Percentiles rank a stretch among this genome's conserved stretches.
Evolutionary conservation across 2,888 invertebrate species (phyloP).

Genomic region (Siphonodentalium dalli): DNA sequence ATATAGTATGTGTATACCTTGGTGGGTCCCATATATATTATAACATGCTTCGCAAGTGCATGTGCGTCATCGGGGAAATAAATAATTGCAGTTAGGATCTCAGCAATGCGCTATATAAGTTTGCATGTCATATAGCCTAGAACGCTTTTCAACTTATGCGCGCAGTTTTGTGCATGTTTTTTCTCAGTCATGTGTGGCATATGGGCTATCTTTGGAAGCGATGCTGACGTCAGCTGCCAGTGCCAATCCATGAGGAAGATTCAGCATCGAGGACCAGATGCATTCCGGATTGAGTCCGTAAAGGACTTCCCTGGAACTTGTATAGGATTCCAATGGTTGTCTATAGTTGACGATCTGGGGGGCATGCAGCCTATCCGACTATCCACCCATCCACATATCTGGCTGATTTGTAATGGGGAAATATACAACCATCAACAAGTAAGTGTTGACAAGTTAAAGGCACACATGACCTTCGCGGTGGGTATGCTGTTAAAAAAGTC

Average conservation of each 20-base stretch:
- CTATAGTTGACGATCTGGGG: constrained; percentile 60
- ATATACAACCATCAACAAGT: constrained; percentile 76
- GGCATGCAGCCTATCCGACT: constrained; percentile 66
- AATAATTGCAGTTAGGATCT: too few relatives aligned
- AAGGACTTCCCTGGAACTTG: constrained; percentile 57
- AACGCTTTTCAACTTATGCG: too few relatives aligned
- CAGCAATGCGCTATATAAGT: too few relatives aligned
- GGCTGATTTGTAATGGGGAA: constrained; percentile 77
- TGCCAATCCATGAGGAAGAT: constrained; percentile 57
- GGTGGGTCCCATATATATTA: too few relatives aligned
- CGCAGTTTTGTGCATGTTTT: too few relatives aligned
- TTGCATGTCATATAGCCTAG: too few relatives aligned
- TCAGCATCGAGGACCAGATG: constrained; percentile 64
- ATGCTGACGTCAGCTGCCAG: constrained; percentile 55
- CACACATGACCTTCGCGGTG: too few relatives aligned
- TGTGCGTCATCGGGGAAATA: too few relatives aligned
- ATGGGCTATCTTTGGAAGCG: constrained; percentile 65
- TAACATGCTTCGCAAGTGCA: too few relatives aligned
- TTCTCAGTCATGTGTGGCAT: constrained; percentile 68
- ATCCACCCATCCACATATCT: constrained; percentile 59
- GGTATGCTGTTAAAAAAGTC: too few relatives aligned
- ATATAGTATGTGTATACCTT: too few relatives aligned
- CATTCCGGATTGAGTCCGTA: constrained; percentile 63
- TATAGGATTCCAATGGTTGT: constrained; percentile 61
- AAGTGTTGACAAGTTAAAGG: too few relatives aligned